Conservation (phyloP, 2,113 vertebrate species). For the Podiceps cristatus region DNA sequence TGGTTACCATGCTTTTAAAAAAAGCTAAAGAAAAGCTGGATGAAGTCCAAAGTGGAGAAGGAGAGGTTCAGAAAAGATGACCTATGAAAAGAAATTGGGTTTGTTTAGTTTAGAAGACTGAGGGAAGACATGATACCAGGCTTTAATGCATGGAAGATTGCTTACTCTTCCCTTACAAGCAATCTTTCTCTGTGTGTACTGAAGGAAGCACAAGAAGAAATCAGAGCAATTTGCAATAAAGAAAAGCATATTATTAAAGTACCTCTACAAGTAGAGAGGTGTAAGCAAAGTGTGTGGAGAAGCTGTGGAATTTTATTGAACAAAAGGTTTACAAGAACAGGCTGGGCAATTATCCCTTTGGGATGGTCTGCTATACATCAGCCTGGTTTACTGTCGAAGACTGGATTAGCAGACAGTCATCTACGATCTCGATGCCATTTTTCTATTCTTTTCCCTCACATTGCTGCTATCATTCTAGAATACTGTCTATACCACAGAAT, state of each 20-base stretch:
- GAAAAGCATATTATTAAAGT: background rate
- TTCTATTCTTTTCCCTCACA: background rate
- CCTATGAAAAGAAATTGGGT: background rate
- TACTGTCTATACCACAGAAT: background rate
- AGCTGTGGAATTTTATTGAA: background rate
- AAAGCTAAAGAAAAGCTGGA: background rate
- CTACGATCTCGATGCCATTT: background rate
- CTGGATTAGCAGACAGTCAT: background rate
- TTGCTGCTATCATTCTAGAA: background rate
- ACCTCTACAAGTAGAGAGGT: background rate
- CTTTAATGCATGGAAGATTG: background rate
- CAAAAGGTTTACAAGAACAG: background rate
- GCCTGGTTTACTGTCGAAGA: background rate
- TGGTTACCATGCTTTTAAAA: background rate
- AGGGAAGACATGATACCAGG: background rate
- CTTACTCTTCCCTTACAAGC: no score
- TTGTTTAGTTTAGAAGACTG: constrained; percentile 34
- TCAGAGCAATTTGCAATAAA: background rate
- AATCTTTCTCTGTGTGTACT: background rate
- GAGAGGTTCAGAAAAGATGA: background rate
- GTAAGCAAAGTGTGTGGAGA: background rate
- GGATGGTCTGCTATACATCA: background rate
- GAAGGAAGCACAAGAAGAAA: background rate
- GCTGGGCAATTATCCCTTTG: background rate
- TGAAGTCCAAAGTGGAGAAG: background rate